Conservation (phyloP, 2,797 vertebrate genomes). For the Lepilemur septentrionalis region DNA sequence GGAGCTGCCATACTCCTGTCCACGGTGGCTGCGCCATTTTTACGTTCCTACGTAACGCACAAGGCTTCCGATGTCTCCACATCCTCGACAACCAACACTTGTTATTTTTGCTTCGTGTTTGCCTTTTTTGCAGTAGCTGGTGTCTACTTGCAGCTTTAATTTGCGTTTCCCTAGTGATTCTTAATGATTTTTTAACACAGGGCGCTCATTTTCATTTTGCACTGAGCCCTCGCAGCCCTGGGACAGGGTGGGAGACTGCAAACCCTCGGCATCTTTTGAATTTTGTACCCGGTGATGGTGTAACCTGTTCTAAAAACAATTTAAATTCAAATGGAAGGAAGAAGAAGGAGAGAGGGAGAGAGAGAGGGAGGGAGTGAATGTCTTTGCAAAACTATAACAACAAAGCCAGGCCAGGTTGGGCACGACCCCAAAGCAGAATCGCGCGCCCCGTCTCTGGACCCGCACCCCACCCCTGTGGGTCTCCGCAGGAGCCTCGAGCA, state of each 20-base stretch:
- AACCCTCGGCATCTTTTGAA: background rate
- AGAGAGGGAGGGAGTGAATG: no score
- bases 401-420: background rate
- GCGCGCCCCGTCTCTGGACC: background rate
- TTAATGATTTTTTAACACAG: background rate
- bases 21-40: background rate
- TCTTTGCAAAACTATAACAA: background rate
- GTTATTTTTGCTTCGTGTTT: background rate
- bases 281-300: no score
- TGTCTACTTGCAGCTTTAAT: background rate
- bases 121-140: background rate
- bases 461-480: background rate
- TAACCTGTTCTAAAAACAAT: no score
- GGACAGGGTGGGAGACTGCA: background rate
- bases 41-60: no score
- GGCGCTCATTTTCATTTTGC: no score
- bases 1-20: background rate
- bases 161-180: background rate
- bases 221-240: background rate
- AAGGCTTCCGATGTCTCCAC: no score
- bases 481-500: background rate
- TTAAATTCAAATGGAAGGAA: background rate
- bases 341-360: no score
- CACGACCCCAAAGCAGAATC: rapidly evolving
- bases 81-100: no score